A percentile compares a stretch with the other conserved stretches of the same genome.
These are phyloP conservation scores for Crypturellus tataupa DNA, from an alignment of 2,797 vertebrate species.

Conservation along the genomic window DNA sequence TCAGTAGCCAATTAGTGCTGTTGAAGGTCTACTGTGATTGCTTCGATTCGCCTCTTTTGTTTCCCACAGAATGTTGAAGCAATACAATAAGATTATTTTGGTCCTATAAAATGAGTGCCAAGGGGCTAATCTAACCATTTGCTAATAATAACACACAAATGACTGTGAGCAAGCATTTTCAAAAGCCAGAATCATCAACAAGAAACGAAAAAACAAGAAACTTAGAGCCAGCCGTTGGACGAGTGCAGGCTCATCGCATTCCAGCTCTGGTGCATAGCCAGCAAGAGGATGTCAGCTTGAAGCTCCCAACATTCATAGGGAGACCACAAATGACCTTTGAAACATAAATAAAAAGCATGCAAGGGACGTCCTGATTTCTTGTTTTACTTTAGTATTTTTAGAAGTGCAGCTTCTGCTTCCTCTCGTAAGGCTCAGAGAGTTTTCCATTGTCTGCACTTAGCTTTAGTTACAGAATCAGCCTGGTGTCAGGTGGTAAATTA, in stretches of 20 bases:
- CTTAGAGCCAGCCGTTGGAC: conserved; percentile 7
- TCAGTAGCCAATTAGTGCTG: background rate
- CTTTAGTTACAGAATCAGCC: background rate
- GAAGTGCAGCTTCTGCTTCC: background rate
- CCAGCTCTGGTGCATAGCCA: conserved; percentile 41
- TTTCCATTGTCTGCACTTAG: background rate
- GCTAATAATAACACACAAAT: conserved; percentile 47
- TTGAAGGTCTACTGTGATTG: background rate
- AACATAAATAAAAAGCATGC: conserved; percentile 66
- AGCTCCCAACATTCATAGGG: conserved; percentile 30
- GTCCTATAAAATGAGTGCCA: conserved; percentile 22
- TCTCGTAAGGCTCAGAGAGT: background rate
- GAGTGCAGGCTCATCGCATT: conserved; percentile 63
- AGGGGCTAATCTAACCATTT: conserved; percentile 18
- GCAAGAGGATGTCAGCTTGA: conserved; percentile 59
- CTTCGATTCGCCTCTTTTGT: conserved; percentile 19
- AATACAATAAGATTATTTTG: conserved; percentile 46
- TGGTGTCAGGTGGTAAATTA: background rate
- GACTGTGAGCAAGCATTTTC: conserved; percentile 69
- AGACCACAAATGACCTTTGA: conserved; percentile 54
- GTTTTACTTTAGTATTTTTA: conserved; percentile 16
- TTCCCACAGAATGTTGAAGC: conserved; percentile 28
- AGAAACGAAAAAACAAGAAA: conserved; percentile 3
- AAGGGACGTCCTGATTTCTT: conserved; percentile 33
- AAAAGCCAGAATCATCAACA: conserved; percentile 47